Evolutionary conservation across 2,113 vertebrate genomes (phyloP).

Genomic region (Rhynchopsitta pachyrhyncha): DNA sequence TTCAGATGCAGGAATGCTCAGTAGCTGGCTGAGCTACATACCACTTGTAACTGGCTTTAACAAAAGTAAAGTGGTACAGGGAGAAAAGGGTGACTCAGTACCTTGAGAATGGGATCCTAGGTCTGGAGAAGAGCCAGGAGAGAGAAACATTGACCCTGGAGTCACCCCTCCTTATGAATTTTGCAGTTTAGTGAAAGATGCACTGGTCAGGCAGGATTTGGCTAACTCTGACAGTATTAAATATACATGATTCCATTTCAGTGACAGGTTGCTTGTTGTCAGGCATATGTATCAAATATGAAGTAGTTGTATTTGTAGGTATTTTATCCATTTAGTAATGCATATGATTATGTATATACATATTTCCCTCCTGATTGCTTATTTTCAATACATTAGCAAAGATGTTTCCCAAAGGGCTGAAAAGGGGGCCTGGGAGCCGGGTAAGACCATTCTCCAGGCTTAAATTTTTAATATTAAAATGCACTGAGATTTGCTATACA

Average conservation of each 20-base stretch:
- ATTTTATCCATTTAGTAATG: constrained; percentile 54
- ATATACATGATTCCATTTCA: constrained; percentile 55
- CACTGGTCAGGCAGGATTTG: constrained; percentile 57
- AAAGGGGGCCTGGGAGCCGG: constrained; percentile 59
- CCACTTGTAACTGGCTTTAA: neutral
- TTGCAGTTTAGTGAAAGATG: constrained; percentile 62
- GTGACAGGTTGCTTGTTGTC: constrained; percentile 36
- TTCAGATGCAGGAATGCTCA: neutral
- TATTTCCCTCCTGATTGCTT: constrained; percentile 21
- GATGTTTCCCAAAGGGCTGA: constrained; percentile 30
- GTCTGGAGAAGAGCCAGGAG: constrained; percentile 38
- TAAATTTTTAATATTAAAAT: constrained; percentile 88
- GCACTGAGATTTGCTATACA: constrained; percentile 80
- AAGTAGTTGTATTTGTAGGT: constrained; percentile 27
- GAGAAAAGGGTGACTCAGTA: neutral
- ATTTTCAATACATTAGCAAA: constrained; percentile 51
- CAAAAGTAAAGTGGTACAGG: neutral
- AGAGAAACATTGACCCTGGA: constrained; percentile 13
- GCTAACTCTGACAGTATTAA: constrained; percentile 52
- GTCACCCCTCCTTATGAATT: constrained; percentile 59
- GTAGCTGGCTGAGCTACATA: neutral
- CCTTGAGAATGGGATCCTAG: neutral
- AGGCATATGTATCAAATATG: constrained; percentile 25
- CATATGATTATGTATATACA: constrained; percentile 32
- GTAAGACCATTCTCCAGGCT: constrained; percentile 70